phyloP scores from a whole-genome alignment of 2,888 invertebrate genomes.

The Diplazon laetatorius region DNA sequence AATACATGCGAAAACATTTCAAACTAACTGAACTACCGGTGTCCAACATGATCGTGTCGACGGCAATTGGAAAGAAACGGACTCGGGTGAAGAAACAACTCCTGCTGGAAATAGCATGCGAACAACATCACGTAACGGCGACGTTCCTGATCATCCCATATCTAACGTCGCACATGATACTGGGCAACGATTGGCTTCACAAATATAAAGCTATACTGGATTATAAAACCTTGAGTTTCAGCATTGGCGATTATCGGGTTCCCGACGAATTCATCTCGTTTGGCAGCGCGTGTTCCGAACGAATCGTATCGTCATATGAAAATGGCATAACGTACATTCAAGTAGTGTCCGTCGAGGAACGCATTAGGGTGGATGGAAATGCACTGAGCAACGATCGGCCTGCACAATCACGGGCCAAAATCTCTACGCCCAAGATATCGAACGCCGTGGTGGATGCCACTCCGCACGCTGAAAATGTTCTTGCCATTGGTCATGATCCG shows the following conservation, averaged over 20 bases:
- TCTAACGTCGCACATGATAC: slow-evolving; percentile 45
- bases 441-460: too few species aligned
- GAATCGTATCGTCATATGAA: background rate
- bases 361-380: too few species aligned
- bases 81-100: slow-evolving; percentile 1
- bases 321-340: background rate
- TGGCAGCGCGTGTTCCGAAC: background rate
- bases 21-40: slow-evolving; percentile 23
- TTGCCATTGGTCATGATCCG: too few species aligned
- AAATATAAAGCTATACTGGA: background rate
- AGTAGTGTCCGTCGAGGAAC: background rate
- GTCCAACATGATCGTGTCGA: background rate
- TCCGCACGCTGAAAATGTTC: too few species aligned
- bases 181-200: slow-evolving; percentile 42
- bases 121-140: background rate
- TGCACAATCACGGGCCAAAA: too few species aligned
- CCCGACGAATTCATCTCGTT: background rate
- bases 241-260: background rate
- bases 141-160: slow-evolving; percentile 49
- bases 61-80: slow-evolving; percentile 37
- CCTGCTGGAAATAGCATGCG: background rate
- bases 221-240: background rate
- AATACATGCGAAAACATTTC: slow-evolving; percentile 17
- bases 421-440: too few species aligned
- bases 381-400: too few species aligned